Evolutionary conservation across 2,113 vertebrate genomes (phyloP), one percentile per base, ranked within the genome.

Genomic region (Arenaria interpres): DNA sequence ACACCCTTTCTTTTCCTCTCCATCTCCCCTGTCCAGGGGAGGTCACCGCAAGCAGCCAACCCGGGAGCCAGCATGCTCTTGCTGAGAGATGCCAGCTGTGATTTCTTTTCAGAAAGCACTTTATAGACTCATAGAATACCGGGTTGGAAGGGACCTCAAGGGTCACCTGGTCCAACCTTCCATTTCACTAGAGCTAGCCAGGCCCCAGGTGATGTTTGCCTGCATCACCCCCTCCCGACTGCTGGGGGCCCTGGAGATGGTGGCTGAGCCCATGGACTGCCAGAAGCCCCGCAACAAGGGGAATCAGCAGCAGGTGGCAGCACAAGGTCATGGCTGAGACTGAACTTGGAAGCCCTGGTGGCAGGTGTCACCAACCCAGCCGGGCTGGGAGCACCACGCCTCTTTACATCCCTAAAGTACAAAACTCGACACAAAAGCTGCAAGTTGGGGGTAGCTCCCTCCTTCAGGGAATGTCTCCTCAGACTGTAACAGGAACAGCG

Each of bases 231-330:
- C 4, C 13, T n/a, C 37, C 19, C 1, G 0, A 18, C 7, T 18
- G 43, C 50, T 13, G 37, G 11, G n/a, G 2, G 2, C 7, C 39
- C 59, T 35, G 41, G 32, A 63, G 60, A 27, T 1, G 3, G 27
- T 1, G 6, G 28, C 9, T 11, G 24, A 83, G 46, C 20, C 21
- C 71, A 7, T 14, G 10, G 39, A 33, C 10, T 22, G 28, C 6
- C 7, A 14, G 39, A 56, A 86, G 67, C 21, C 16, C 39, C 1
- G 8, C 72, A 83, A 39, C 19, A 30, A 85, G 32, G 41, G 11
- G 25, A 30, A 77, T 48, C 7, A 51, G 35, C 93, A 92, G 75
- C 63, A 92, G 76, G 53, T 39, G 57, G 79, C 67, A 95, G 86
- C 57, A 79, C 48, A 30, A 3, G 4, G 67, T 30, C 71, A 56